Base-by-base conservation (phyloP, 2,113 vertebrate species). In the Myiagra hebetior region DNA sequence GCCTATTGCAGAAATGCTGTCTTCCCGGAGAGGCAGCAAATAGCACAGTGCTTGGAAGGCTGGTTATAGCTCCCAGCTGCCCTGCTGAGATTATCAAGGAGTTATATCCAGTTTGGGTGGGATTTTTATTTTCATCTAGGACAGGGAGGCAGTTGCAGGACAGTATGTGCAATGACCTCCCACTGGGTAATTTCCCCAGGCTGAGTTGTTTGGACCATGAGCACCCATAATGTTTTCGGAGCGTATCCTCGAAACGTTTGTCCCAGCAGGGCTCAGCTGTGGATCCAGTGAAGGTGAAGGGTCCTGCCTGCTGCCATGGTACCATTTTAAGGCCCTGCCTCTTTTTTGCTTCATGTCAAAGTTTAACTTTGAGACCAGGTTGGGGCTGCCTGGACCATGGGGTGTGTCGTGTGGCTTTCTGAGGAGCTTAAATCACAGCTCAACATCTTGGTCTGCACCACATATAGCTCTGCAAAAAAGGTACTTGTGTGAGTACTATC, bases 61-160 rank as follows among this genome's bases (percentile, higher is more conserved):
- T 94, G 75, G 26, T 93, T 85, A 69, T 83, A 95, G 91, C 78
- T 90, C 63, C 88, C 88, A 90, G 79, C 96, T 93, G 88, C 88
- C 67, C 37, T 1, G 4, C 78, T 26, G 77, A 80, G 92, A 79
- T 94, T 85, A 92, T 85, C 62, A 2, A 46, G 75, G 59, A 77
- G 37, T 88, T 97, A 59, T 47, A 87, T 90, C 72, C 72, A 86
- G 70, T 90, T 76, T 46, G 79, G 91, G 70, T 46, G 79, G 88
- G 70, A 80, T 78, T 93, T 91, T 87, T 86, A 88, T 94, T 95
- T 92, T 83, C 82, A 86, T 74, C 67, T 31, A 33, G 70, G 57
- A 73, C 57, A 70, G 41, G 23, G 28, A 90, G 50, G 77, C 70
- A 26, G 41, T 76, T 93, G 55, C 41, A 46, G 76, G 63, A 59